Evolutionary conservation across 2,113 vertebrate genomes (phyloP), one percentile per base, ranked within the genome.

Genomic region (Gopherus flavomarginatus): DNA sequence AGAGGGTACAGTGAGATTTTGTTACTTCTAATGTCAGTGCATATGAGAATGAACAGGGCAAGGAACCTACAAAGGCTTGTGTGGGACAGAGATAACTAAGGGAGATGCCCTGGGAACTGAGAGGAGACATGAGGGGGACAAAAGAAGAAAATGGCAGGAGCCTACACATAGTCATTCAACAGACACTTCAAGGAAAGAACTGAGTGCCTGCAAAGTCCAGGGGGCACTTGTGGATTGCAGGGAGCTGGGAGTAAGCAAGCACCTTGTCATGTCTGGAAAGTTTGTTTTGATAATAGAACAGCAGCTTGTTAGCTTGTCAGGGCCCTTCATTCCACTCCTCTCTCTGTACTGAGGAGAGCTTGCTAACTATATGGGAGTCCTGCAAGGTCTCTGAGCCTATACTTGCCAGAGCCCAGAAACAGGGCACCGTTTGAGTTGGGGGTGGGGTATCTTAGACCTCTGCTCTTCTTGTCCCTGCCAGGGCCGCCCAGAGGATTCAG

Each of bases 51-150:
- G 47, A 50, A 31, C 27, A 16, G 4, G 44, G 44, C 44, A 24
- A 31, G 44, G 78, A 31, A 31, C 47, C 8, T 14, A 11, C 27
- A 19, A 29, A 52, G 78, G 4, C 14, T 8, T 29, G 44, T 31
- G 47, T 50, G 29, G 49, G 29, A 52, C 49, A 35, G 77, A 49
- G 49, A 19, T 21, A 35, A 50, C 47, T 50, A 7, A 35, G 9
- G 17, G 17, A 81, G 49, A 17, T 49, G 42, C 2, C 26, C 50
- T 87, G 84, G 87, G 87, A 42, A 59, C 87, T 1, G 16, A 75
- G 85, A 54, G 0, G 0, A 92, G 89, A 24, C 75, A 6, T 0
- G 47, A 89, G 84, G 0, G 0, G 77, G 35, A 82, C 86, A 91
- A 52, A 93, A 90, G 90, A 91, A 88, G 54, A 69, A 0, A 1